These are phyloP conservation scores for Barbus barbus DNA, from an alignment of 2,113 vertebrate species.

Conservation along the genomic window DNA sequence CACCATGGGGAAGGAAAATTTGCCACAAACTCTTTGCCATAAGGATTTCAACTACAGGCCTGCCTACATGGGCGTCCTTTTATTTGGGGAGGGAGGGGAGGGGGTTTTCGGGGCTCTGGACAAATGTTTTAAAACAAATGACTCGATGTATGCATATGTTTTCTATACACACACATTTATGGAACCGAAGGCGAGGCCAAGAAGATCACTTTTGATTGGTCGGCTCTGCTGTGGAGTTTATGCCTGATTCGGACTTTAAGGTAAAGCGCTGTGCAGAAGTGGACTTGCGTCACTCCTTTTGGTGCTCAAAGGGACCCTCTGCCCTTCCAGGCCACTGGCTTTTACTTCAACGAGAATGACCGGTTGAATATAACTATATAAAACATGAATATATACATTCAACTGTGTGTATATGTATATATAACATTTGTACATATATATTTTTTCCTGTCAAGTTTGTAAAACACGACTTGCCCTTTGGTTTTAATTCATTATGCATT, in stretches of 20 bases:
- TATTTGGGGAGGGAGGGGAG: slow-evolving; percentile 50
- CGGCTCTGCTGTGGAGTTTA: slow-evolving; percentile 65
- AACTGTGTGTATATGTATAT: slow-evolving; percentile 59
- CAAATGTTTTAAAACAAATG: slow-evolving; percentile 52
- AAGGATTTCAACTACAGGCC: slow-evolving; percentile 82
- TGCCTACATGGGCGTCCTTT: slow-evolving; percentile 87
- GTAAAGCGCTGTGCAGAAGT: slow-evolving; percentile 52
- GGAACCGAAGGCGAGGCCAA: slow-evolving; percentile 77
- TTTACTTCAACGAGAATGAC: slow-evolving; percentile 87
- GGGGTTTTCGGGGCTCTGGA: neutral
- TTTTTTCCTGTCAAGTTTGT: slow-evolving; percentile 84
- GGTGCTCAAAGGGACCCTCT: slow-evolving; percentile 85
- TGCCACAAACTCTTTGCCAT: slow-evolving; percentile 67
- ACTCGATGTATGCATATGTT: slow-evolving; percentile 57
- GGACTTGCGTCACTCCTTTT: slow-evolving; percentile 69
- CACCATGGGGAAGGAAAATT: slow-evolving; percentile 43
- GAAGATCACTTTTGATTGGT: slow-evolving; percentile 65
- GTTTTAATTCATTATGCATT: slow-evolving; percentile 87
- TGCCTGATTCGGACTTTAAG: slow-evolving; percentile 61
- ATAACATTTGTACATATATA: slow-evolving; percentile 71
- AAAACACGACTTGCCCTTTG: slow-evolving; percentile 84
- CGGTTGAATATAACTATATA: slow-evolving; percentile 71
- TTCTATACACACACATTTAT: slow-evolving; percentile 53
- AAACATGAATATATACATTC: slow-evolving; percentile 55
- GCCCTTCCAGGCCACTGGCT: slow-evolving; percentile 83